Conservation (phyloP, 2,888 invertebrate genomes). For the Galerucella nymphaeae region DNA sequence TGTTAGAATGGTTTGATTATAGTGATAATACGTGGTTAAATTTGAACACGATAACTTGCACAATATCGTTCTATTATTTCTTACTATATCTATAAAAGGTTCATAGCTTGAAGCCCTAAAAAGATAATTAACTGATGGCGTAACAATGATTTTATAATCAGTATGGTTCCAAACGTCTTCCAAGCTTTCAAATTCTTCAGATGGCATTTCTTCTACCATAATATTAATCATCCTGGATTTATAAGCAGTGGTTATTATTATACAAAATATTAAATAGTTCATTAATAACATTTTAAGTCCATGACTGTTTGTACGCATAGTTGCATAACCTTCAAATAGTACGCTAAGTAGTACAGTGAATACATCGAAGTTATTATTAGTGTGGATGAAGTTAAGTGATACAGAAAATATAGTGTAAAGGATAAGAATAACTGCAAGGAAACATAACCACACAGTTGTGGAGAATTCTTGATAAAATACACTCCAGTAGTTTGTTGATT, state of each 20-base stretch:
- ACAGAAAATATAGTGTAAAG: neutral
- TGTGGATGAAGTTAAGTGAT: neutral
- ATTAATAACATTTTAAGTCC: neutral
- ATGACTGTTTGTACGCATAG: neutral
- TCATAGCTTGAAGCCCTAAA: no score
- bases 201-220: neutral
- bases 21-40: no score
- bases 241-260: neutral
- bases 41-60: no score
- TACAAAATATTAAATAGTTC: neutral
- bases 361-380: neutral
- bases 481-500: neutral
- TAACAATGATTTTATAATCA: neutral
- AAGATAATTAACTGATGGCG: no score
- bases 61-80: no score
- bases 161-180: neutral
- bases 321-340: neutral
- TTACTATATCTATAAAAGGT: no score
- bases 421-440: neutral
- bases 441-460: neutral
- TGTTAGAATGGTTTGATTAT: no score
- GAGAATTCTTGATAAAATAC: conserved; percentile 6
- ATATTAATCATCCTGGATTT: neutral
- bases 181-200: neutral
- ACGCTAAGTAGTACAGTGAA: neutral